Conservation (phyloP, 2,888 invertebrate genomes). For the Eristalis intricaria region DNA sequence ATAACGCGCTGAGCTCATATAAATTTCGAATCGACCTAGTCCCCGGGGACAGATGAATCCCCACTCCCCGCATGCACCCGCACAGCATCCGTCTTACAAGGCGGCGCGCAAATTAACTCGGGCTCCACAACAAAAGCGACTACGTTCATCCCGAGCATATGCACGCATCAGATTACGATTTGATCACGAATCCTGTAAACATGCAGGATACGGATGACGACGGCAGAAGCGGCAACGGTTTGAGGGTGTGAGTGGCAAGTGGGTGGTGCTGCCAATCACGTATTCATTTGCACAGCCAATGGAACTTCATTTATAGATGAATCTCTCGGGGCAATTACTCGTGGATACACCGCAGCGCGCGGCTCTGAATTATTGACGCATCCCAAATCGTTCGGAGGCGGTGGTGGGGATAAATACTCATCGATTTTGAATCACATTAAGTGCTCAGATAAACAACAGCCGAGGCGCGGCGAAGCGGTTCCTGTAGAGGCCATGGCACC, state of each 20-base stretch:
- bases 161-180: constrained; percentile 57
- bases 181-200: constrained; percentile 8
- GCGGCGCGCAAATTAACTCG: constrained; percentile 30
- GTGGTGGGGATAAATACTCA: constrained; percentile 51
- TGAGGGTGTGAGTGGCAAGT: neutral
- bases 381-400: constrained; percentile 3
- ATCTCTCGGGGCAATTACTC: constrained; percentile 64
- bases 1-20: constrained; percentile 39
- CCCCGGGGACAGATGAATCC: constrained; percentile 8
- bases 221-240: neutral
- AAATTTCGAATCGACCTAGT: constrained; percentile 34
- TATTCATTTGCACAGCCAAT: constrained; percentile 58
- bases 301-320: constrained; percentile 64
- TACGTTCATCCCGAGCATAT: neutral
- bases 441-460: constrained; percentile 1
- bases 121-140: constrained; percentile 11
- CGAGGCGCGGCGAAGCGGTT: neutral
- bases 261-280: constrained; percentile 41
- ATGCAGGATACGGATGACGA: neutral
- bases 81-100: constrained; percentile 17
- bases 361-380: constrained; percentile 55
- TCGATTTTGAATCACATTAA: constrained; percentile 46
- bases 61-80: constrained; percentile 16
- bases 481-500: constrained; percentile 28
- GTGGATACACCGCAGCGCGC: constrained; percentile 47